Base-by-base conservation (phyloP, 2,113 vertebrate genomes). In the Tautogolabrus adspersus region DNA sequence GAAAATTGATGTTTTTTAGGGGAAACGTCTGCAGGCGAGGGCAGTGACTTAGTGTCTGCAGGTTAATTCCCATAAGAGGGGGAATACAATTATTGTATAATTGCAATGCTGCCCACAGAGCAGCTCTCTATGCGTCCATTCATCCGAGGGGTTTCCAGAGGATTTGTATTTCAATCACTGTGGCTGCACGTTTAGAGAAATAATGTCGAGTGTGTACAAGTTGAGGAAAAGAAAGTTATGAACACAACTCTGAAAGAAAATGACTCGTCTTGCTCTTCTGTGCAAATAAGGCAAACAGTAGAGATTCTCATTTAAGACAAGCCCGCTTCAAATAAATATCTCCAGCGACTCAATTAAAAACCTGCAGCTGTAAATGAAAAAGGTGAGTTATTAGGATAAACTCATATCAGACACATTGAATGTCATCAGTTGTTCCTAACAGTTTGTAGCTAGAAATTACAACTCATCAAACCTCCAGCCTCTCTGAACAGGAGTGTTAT, bases 1-100 rank as follows among this genome's bases (percentile, higher is more conserved):
- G 65, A 71, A 88, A 85, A 81, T 72, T 61, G 19, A 75, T 80
- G 84, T 90, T 87, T 90, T 38, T 75, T 57, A 74, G 42, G 66
- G 80, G 56, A 77, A 82, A 73, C 26, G 42, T 59, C 68, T 80
- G 67, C 11, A 72, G 79, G 71, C 46, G 26, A 62, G 73, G 73
- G 79, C 81, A 83, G 79, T 80, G 73, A 54, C 75, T 85, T 79
- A 69, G 74, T 79, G 82, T 75, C 70, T 78, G 64, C 70, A 81
- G 78, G 85, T 83, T 87, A 72, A 68, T 83, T 84, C 79, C 69
- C 40, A 37, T 21, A 75, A 82, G 72, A 70, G 56, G 42, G 19
- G 40, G 72, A 66, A 72, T 80, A 77, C 44, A 79, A 67, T 84
- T 68, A 84, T 75, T 82, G 64, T 64, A 64, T 84, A 81, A 84